A percentile compares a stretch with the other conserved stretches of the same genome.
These are phyloP conservation scores for Enteromius treurensis DNA, from an alignment of 2,797 vertebrate genomes.

Conservation along the genomic window DNA sequence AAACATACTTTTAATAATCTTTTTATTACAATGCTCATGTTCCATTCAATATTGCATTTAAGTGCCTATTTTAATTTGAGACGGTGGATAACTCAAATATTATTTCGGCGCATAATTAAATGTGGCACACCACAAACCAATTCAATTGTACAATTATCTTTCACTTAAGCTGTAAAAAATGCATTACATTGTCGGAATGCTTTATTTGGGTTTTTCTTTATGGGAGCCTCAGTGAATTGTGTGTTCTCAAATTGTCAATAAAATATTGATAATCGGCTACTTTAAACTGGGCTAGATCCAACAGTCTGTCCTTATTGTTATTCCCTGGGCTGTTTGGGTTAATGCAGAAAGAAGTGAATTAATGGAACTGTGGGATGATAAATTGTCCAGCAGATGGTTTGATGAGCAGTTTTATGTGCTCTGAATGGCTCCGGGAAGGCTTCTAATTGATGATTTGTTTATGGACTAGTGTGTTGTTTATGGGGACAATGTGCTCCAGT, in stretches of 20 bases:
- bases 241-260: constrained; percentile 54
- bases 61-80: constrained; percentile 46
- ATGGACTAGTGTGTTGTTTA: constrained; percentile 67
- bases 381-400: constrained; percentile 68
- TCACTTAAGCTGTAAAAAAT: constrained; percentile 37
- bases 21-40: constrained; percentile 29
- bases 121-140: constrained; percentile 40
- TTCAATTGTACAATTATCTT: constrained; percentile 39
- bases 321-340: constrained; percentile 25
- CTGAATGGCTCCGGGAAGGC: constrained; percentile 61
- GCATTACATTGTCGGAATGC: constrained; percentile 37
- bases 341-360: not conserved
- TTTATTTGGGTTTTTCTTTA: constrained; percentile 22
- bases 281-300: not conserved
- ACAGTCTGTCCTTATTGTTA: not conserved
- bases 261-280: constrained; percentile 40
- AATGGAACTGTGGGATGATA: constrained; percentile 46
- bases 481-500: constrained; percentile 59
- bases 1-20: constrained; percentile 24
- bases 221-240: constrained; percentile 57
- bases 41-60: not conserved
- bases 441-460: constrained; percentile 67
- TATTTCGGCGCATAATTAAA: constrained; percentile 47
- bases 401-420: constrained; percentile 78
- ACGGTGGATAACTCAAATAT: constrained; percentile 11